Conservation (phyloP, 1,140 invertebrate genomes). For the Amyelois transitella region DNA sequence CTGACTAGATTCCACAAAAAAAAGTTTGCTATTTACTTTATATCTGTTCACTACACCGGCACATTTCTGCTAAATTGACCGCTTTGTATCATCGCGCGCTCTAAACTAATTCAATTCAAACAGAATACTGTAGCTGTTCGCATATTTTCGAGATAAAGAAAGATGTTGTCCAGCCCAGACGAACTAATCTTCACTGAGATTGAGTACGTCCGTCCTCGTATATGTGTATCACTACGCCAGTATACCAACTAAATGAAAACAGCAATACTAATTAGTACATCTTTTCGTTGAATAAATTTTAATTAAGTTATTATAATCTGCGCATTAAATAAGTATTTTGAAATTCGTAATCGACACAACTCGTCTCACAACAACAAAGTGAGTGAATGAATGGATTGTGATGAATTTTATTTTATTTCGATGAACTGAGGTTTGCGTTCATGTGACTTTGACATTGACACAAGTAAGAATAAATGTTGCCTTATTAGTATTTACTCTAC, state of each 20-base stretch:
- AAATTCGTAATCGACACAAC: too few relatives aligned
- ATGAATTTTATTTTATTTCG: too few relatives aligned
- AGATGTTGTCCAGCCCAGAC: constrained; percentile 27
- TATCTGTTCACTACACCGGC: neutral
- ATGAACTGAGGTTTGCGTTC: too few relatives aligned
- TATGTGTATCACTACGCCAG: neutral
- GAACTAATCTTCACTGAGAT: constrained; percentile 61
- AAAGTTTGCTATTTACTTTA: constrained; percentile 8
- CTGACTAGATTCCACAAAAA: neutral
- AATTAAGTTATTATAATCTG: neutral
- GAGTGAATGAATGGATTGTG: too few relatives aligned
- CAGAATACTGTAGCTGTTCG: constrained; percentile 22
- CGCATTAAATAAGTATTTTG: neutral
- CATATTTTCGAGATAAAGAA: constrained; percentile 31
- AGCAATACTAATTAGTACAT: neutral
- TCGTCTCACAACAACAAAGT: too few relatives aligned
- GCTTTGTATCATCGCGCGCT: constrained; percentile 19
- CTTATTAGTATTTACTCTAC: too few relatives aligned
- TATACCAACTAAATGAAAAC: neutral
- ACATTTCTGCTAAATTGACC: constrained; percentile 16
- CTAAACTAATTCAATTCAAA: constrained; percentile 24
- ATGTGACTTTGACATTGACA: too few relatives aligned
- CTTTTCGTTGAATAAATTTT: neutral
- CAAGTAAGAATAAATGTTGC: too few relatives aligned
- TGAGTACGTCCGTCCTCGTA: constrained; percentile 33